Evolutionary conservation across 1,140 invertebrate genomes (phyloP), one percentile per base, ranked within the genome.

Genomic region (Drosophila pruinosa): DNA sequence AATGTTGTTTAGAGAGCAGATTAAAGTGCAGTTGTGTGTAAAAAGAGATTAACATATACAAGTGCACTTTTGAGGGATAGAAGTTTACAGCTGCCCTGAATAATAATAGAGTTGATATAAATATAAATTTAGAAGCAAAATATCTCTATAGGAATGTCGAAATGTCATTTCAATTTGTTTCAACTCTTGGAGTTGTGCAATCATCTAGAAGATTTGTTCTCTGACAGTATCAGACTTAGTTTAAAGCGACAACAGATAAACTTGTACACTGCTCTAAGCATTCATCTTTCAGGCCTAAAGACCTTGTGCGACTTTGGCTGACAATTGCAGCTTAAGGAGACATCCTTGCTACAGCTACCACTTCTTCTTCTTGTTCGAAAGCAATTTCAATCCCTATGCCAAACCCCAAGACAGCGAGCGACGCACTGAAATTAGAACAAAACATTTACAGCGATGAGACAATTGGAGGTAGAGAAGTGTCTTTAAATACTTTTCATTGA

Each of bases 401-500:
- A 6, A 15, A 22, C 36, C 28, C 2, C 15, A 19, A 43, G 21
- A 38, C 36, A 39, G n/a, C 15, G 14, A 45, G n/a, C 15, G 22
- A 10, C 19, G 21, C 8, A 22, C 43, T 61, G 34, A 68, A 63
- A 54, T 53, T 38, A 38, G 38, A 63, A 69, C 48, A 62, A 69
- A 50, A 64, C 41, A 22, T 26, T 57, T 47, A 17, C 22, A 14
- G 47, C n/a, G 4, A 31, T 15, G n/a, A 43, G 48, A 50, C 54
- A 67, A 59, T 50, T 59, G 34, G 24, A 63, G 67, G 28, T 54
- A 21, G 10, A 41, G 41, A 70, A 63, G 43, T 63, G 58, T 54
- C 58, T 69, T 70, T 70, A 70, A 70, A 70, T 70, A 70, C 67
- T 70, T 67, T 70, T 26, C 58, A 70, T 70, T 69, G 58, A 62